These are phyloP conservation scores for Ichneumon xanthorius DNA, from an alignment of 2,888 invertebrate genomes.

Conservation along the genomic window DNA sequence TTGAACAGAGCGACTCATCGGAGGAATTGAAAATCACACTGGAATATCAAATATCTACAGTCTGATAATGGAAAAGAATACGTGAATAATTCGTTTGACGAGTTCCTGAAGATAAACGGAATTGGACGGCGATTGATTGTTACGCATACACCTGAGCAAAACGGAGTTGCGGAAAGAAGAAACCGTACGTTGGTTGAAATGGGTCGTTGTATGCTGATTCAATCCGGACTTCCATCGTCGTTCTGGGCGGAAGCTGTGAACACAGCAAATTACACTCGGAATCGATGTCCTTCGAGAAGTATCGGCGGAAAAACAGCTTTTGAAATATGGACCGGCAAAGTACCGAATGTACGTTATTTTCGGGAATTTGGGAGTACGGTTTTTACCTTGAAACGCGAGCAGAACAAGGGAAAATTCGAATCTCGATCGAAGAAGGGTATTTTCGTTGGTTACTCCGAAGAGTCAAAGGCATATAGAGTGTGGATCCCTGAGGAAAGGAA, in stretches of 20 bases:
- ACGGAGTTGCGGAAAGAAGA: conserved; percentile 75
- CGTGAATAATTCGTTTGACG: conserved; percentile 68
- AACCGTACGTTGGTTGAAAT: conserved; percentile 76
- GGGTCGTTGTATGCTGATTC: conserved; percentile 74
- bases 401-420: conserved; percentile 63
- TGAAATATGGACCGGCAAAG: conserved; percentile 63
- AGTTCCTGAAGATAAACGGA: conserved; percentile 70
- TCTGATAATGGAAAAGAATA: conserved; percentile 72
- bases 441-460: conserved; percentile 65
- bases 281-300: conserved; percentile 70
- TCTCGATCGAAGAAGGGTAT: conserved; percentile 57
- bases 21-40: conserved; percentile 71
- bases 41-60: conserved; percentile 68
- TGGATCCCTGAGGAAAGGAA: conserved; percentile 55
- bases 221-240: conserved; percentile 67
- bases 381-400: conserved; percentile 44
- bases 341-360: conserved; percentile 67
- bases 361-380: conserved; percentile 70
- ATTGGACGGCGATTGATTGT: conserved; percentile 68
- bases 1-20: no score
- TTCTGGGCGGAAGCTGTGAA: conserved; percentile 78
- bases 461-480: conserved; percentile 62
- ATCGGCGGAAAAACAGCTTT: conserved; percentile 66
- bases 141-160: conserved; percentile 75
- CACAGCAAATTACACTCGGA: conserved; percentile 73